A percentile compares a stretch with the other conserved stretches of the same genome.
These are phyloP conservation scores for Augiades crinisus DNA, from an alignment of 2,888 invertebrate genomes.

Conservation along the genomic window DNA sequence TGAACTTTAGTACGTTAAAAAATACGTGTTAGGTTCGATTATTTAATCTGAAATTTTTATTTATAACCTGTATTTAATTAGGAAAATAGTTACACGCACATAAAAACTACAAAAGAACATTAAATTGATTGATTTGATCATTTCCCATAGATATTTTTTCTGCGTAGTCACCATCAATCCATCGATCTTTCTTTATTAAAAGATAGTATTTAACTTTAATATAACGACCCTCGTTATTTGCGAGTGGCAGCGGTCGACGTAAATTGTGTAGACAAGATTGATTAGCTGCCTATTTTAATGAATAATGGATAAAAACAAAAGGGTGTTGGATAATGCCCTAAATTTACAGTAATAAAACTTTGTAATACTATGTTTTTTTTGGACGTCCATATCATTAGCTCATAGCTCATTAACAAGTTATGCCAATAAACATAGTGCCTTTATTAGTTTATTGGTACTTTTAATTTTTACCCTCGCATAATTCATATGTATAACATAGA, in stretches of 20 bases:
- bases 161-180: conserved; percentile 17
- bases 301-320: conserved; percentile 20
- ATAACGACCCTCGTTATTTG: conserved; percentile 24
- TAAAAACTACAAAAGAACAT: not conserved
- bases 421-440: no score
- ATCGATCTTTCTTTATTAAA: conserved; percentile 24
- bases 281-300: conserved; percentile 34
- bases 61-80: no score
- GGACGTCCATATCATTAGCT: no score
- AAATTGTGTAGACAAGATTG: conserved; percentile 58
- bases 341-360: not conserved
- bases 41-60: no score
- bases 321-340: not conserved
- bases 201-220: conserved; percentile 24
- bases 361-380: no score
- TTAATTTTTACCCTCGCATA: no score
- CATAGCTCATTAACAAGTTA: no score
- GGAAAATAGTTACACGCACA: not conserved
- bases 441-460: no score
- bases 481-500: no score
- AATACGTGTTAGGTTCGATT: no score
- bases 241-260: conserved; percentile 25
- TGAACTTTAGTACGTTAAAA: no score
- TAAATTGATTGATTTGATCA: not conserved
- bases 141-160: conserved; percentile 10